Base-by-base conservation (phyloP, 2,113 vertebrate species). In the Fregetta grallaria region DNA sequence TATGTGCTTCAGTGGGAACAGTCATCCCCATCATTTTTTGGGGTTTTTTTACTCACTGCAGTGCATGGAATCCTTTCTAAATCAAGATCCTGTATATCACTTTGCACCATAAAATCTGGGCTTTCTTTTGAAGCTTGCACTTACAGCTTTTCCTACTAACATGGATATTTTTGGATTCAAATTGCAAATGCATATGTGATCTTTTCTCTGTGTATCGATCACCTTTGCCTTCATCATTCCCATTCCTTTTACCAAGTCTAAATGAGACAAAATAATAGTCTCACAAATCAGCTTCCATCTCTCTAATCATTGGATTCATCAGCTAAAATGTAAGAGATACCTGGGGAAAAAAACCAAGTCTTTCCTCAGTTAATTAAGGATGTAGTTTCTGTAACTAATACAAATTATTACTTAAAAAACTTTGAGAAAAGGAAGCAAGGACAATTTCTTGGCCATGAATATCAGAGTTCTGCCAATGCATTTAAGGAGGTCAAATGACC, bases 401-500 rank as follows among this genome's bases (percentile, higher is more conserved):
- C 13, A 68, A 91, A 92, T 85, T 49, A 68, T 89, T 53, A 78
- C 76, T 90, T 85, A 78, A 94, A 71, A 29, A 90, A 89, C 30
- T 79, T 47, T 45, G 42, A 90, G 45, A 68, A 92, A 87, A 93
- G 62, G 73, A 95, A 94, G 80, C 34, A 82, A 88, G 40, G n/a
- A 82, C 58, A 78, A 82, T 72, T 81, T 81, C 30, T 96, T 95
- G 92, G 95, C 84, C 53, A 62, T 68, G 40, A 68, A 30, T 79
- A 42, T 76, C 49, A 88, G 53, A 90, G 27, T 58, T 90, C 94
- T 94, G 92, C 90, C 95, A 96, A 95, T 91, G 40, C 50, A 76
- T 76, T 96, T 95, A 93, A 86, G 87, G 86, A 95, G 87, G 93
- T 95, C 93, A 96, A 94, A 95, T 97, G 92, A 93, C 92, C 87